Base-by-base conservation (phyloP, 2,797 vertebrate genomes). In the Brachyalestes nurse region DNA sequence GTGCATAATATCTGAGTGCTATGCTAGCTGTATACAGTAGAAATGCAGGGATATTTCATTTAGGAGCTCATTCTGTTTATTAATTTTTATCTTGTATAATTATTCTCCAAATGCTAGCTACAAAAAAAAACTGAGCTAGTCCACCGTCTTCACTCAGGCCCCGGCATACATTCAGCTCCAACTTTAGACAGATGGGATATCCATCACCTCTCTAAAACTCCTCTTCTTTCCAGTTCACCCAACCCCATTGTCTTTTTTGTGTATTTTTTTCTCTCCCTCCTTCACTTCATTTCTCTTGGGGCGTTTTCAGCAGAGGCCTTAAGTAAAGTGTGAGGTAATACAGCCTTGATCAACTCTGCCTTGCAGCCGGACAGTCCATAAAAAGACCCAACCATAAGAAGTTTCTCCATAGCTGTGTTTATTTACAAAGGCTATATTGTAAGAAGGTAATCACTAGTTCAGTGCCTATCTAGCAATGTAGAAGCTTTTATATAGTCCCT, bases 161-260 rank as follows among this genome's bases (percentile, higher is more conserved):
- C 61, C 45, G 79, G 19, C 17, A 83, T 83, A 84, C 75, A 65
- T 85, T 87, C 87, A 90, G 21, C 12, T 86, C 89, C 84, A 85
- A 90, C 79, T 84, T 67, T 78, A 90, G 87, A 87, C 92, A 94
- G 93, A 94, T 94, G 93, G 92, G 91, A 93, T 92, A 91, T 92
- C 94, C 92, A 93, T 92, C 92, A 94, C 86, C 66, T 71, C 23
- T 75, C 28, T 38, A 34, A 47, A 1, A 58, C 40, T 84, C 89
- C 88, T 88, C 89, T 81, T 87, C 72, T 82, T 85, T 66, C 79
- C 66, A 38, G 78, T 77, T 88, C 88, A 58, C 55, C 49, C 55
- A 40, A 42, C 53, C 79, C 67, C 86, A 70, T 77, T 45, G 2
- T 57, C 77, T 79, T 49, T 25, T 67, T 67, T 84, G 58, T 81